phyloP scores from a whole-genome alignment of 2,888 invertebrate species.

The Cataglyphis albicans region DNA sequence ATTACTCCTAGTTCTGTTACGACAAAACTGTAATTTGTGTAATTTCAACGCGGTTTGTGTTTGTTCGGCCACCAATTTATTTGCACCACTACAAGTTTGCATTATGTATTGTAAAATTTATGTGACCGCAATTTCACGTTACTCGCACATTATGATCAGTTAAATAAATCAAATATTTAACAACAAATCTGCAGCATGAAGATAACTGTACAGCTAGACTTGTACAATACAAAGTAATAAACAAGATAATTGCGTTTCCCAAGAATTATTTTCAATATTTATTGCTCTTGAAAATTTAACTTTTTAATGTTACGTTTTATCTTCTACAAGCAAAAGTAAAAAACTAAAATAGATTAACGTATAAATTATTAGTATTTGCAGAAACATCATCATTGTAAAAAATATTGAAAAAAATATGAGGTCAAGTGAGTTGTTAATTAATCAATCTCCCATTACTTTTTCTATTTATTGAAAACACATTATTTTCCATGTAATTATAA shows the following conservation, averaged over 20 bases:
- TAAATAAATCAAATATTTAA: constrained; percentile 43
- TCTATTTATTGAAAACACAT: neutral
- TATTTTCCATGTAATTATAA: constrained; percentile 18
- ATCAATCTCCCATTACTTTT: neutral
- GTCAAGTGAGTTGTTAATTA: constrained; percentile 52
- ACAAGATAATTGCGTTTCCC: neutral
- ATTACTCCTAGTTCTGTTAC: neutral
- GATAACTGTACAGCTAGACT: neutral
- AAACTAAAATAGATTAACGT: neutral
- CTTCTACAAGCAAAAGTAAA: neutral
- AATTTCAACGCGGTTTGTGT: neutral
- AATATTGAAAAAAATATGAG: constrained; percentile 4
- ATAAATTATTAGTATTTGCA: constrained; percentile 14
- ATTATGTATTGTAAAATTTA: constrained; percentile 13
- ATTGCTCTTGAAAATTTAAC: neutral
- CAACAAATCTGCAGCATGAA: neutral
- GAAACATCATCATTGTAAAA: neutral
- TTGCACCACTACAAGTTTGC: neutral
- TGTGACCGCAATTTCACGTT: constrained; percentile 14
- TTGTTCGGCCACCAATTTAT: constrained; percentile 9
- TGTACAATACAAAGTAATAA: neutral
- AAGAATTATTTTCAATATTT: neutral
- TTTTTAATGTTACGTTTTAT: neutral
- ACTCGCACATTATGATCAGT: constrained; percentile 12
- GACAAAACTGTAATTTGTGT: constrained; percentile 10